phyloP scores from a whole-genome alignment of 2,797 vertebrate species.

The Dallia pectoralis region DNA sequence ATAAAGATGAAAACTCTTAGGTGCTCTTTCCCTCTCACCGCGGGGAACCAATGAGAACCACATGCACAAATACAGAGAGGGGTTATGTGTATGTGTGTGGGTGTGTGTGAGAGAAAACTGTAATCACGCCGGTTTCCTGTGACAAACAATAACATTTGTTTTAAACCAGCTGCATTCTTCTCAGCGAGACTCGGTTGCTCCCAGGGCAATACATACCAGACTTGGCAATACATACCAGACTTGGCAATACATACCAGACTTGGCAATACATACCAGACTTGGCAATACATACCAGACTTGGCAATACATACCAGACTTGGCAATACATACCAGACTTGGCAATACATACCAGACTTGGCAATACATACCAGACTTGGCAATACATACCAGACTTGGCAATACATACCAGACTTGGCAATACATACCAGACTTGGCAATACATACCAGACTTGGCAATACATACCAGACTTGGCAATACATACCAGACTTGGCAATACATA shows the following conservation, averaged over 20 bases:
- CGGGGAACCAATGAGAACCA: conserved; percentile 85
- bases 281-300: conserved; percentile 93
- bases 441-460: conserved; percentile 93
- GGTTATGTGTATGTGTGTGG: conserved; percentile 66
- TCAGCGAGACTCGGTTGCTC: conserved; percentile 85
- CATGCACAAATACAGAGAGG: conserved; percentile 90
- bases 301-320: conserved; percentile 92
- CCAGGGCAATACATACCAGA: conserved; percentile 92
- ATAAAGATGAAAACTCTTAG: conserved; percentile 68
- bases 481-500: conserved; percentile 92
- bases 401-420: conserved; percentile 93
- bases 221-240: conserved; percentile 92
- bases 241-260: conserved; percentile 92
- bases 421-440: conserved; percentile 92
- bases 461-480: conserved; percentile 93
- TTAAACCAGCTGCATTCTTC: conserved; percentile 85
- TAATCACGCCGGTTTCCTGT: conserved; percentile 96
- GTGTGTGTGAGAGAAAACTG: conserved; percentile 84
- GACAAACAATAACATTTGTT: conserved; percentile 99
- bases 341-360: conserved; percentile 93
- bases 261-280: conserved; percentile 92
- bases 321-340: conserved; percentile 94
- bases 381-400: conserved; percentile 93
- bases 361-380: conserved; percentile 94
- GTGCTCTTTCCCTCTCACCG: conserved; percentile 53